Base-by-base conservation (phyloP, 2,797 vertebrate genomes). In the Melopsittacus undulatus region DNA sequence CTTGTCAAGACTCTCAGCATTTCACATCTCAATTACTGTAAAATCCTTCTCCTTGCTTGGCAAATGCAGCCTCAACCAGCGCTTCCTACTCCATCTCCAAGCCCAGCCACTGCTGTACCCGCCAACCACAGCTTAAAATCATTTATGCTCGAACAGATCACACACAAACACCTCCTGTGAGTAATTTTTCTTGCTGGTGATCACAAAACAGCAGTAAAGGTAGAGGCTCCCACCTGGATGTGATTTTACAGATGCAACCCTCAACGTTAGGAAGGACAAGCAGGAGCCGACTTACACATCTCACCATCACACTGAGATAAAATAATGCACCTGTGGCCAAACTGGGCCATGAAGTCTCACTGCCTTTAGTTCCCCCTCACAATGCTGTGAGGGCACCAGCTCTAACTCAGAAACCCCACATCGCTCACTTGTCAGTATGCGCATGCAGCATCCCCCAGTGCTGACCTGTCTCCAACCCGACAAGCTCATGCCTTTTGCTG, bases 11-110 rank as follows among this genome's bases (percentile, higher is more conserved):
- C 94, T 95, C 93, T 95, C 96, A 95, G 94, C 93, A 95, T 97
- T 96, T 96, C 94, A 97, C 95, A 95, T 97, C 95, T 96, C 95
- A 97, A 94, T 97, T 97, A 96, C 95, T 95, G 94, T 79, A 97
- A 97, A 96, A 97, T 95, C 96, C 95, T 97, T 95, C 90, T 94
- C 94, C 84, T 92, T 93, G 93, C 95, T 94, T 97, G 95, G 95
- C 96, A 97, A 96, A 96, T 88, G 90, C 90, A 94, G 92, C 81
- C 72, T 96, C 75, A 96, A 92, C 90, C 94, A 94, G 91, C 52
- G 45, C 96, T 96, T 96, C 94, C 88, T 96, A 88, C 92, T 92
- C 86, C 92, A 87, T 96, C 90, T 95, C 90, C 91, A 88, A 92
- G 90, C 95, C 86, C 94, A 97, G 94, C 88, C 95, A 89, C 92